A percentile compares a stretch with the other conserved stretches of the same genome.
These are phyloP conservation scores for Balaenoptera acutorostrata DNA, from an alignment of 2,113 vertebrate genomes.

Conservation along the genomic window DNA sequence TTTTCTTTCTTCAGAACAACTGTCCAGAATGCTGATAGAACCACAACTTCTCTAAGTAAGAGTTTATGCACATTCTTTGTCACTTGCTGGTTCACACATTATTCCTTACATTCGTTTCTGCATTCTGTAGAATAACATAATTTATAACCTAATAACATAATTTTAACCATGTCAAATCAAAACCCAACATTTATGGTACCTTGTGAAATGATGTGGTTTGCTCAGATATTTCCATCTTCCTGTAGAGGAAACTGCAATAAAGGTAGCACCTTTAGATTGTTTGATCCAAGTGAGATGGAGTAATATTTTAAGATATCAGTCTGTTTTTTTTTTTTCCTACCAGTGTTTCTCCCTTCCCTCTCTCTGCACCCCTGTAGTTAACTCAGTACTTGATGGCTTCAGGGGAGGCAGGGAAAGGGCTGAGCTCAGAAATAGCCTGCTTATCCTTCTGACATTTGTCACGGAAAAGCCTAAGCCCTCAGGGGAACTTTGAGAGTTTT, in stretches of 20 bases:
- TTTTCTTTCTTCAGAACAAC: conserved; percentile 17
- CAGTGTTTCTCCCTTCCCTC: neutral
- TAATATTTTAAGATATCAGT: neutral
- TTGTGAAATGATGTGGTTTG: neutral
- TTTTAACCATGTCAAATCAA: conserved; percentile 11
- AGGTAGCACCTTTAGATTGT: neutral
- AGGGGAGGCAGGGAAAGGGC: neutral
- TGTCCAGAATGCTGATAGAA: conserved; percentile 36
- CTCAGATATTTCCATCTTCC: neutral
- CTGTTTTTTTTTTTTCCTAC: neutral
- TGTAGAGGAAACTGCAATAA: neutral
- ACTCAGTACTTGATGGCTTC: neutral
- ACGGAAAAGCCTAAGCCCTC: conserved; percentile 2
- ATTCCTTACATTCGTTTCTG: conserved; percentile 16
- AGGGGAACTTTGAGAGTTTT: conserved; percentile 19
- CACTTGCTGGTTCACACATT: conserved; percentile 11
- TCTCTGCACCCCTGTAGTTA: neutral
- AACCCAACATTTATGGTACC: neutral
- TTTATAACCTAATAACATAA: neutral
- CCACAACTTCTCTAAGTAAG: conserved; percentile 10
- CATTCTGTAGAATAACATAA: neutral
- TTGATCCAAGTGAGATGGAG: neutral
- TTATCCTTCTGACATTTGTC: conserved; percentile 27
- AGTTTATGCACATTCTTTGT: conserved; percentile 44
- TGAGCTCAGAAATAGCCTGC: conserved; percentile 50